Base-by-base conservation (phyloP, 2,113 vertebrate genomes). In the Bubo bubo region DNA sequence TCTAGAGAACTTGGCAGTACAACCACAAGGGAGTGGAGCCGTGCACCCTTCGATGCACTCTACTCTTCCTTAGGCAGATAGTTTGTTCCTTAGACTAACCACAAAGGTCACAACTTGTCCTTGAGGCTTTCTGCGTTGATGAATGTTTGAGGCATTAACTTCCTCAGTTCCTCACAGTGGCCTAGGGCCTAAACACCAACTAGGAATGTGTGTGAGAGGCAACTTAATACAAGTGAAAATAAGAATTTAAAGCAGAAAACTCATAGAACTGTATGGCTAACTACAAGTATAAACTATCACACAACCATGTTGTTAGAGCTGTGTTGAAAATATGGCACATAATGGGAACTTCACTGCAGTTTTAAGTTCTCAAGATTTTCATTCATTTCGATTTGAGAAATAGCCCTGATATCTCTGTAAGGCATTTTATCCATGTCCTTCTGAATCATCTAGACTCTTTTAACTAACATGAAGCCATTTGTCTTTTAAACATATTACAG, bases 391-490 rank as follows among this genome's bases (percentile, higher is more conserved):
- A 4, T 22, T 63, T 77, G n/a, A 77, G 43, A 72, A 80, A n/a
- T 30, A 67, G 19, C 27, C 12, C 53, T 22, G 55, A 24, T 68
- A 60, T 10, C 68, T n/a, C 47, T 41, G 35, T 45, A 37, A 47
- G 28, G 8, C 16, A 23, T 62, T 56, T 52, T 56, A 71, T 66
- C 37, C 30, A 22, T 14, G 23, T 39, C 23, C 21, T 62, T 72
- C 43, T 72, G 45, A 85, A 37, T 41, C 9, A 1, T 71, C 35
- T 47, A 21, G 49, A 26, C 20, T 56, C 4, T 30, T 43, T 14
- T 45, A 39, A 34, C 15, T 45, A 39, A n/a, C 1, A 0, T 43
- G 34, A 66, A 74, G 5, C 16, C 2, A 0, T 83, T 62, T 50
- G 43, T 45, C 14, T 75, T 86, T 63, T 49, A 30, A 79, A 34